These are phyloP conservation scores for Galerucella calmariensis DNA, from an alignment of 2,888 invertebrate genomes.

Conservation along the genomic window DNA sequence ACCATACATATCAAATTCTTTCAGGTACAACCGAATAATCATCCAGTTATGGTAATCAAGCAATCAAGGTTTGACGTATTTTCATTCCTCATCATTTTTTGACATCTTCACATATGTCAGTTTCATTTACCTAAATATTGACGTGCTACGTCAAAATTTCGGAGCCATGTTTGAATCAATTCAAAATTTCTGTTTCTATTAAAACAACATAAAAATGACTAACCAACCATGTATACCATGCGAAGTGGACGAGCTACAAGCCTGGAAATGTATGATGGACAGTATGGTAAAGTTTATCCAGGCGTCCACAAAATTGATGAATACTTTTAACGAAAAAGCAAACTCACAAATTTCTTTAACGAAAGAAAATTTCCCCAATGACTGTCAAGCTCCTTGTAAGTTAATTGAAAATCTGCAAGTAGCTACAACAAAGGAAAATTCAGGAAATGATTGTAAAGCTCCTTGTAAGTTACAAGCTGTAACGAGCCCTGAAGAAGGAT, in stretches of 20 bases:
- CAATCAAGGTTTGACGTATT: no score
- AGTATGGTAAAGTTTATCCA: constrained; percentile 51
- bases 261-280: constrained; percentile 52
- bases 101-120: not conserved
- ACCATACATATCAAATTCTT: no score
- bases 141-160: not conserved
- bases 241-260: constrained; percentile 46
- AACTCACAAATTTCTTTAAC: constrained; percentile 2
- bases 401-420: constrained; percentile 11
- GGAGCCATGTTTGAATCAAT: not conserved
- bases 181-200: not conserved
- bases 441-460: not conserved
- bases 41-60: no score
- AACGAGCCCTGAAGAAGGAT: not conserved
- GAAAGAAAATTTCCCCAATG: not conserved
- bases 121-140: not conserved
- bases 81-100: no score
- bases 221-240: constrained; percentile 1
- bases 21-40: no score
- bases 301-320: constrained; percentile 49
- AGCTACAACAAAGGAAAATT: not conserved
- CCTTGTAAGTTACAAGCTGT: not conserved
- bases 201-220: not conserved
- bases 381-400: not conserved
- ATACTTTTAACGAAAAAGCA: constrained; percentile 43